Percentiles rank a stretch among this genome's conserved stretches.
Evolutionary conservation across 2,888 invertebrate species (phyloP).

Genomic region (Ectropis crepuscularia): DNA sequence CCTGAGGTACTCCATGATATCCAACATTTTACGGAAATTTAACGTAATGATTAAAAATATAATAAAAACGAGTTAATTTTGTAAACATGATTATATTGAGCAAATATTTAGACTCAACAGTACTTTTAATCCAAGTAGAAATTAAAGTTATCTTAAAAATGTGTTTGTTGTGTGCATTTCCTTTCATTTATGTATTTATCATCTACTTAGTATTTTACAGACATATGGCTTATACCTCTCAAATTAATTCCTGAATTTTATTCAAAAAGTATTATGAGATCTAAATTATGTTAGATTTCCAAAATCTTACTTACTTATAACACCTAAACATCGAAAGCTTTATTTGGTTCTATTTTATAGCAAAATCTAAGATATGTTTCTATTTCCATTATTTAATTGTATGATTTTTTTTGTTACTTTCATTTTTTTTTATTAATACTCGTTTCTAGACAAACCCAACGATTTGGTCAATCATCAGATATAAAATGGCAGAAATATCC

Average conservation of each 20-base stretch:
- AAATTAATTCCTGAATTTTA: constrained; percentile 14
- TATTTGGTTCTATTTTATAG: constrained; percentile 18
- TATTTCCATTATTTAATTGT: not conserved
- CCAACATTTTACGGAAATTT: no score
- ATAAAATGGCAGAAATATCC: no score
- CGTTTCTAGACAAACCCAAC: not conserved
- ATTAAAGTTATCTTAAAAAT: constrained; percentile 12
- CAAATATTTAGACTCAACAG: no score
- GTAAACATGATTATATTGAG: no score
- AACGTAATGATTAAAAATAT: no score
- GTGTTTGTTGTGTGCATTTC: constrained; percentile 14
- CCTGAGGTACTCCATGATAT: no score
- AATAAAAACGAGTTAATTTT: no score
- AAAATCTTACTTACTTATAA: constrained; percentile 39
- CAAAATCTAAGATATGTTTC: not conserved
- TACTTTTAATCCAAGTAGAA: not conserved
- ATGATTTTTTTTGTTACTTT: not conserved
- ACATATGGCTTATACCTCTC: not conserved
- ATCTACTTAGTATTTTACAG: not conserved
- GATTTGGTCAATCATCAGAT: no score
- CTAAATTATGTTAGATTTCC: not conserved
- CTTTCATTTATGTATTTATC: not conserved
- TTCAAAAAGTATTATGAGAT: constrained; percentile 3
- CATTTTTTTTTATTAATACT: not conserved
- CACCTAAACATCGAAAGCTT: constrained; percentile 57